A percentile compares a stretch with the other conserved stretches of the same genome.
Evolutionary conservation across 2,797 vertebrate genomes (phyloP).

Genomic region (Diplodus sargus): DNA sequence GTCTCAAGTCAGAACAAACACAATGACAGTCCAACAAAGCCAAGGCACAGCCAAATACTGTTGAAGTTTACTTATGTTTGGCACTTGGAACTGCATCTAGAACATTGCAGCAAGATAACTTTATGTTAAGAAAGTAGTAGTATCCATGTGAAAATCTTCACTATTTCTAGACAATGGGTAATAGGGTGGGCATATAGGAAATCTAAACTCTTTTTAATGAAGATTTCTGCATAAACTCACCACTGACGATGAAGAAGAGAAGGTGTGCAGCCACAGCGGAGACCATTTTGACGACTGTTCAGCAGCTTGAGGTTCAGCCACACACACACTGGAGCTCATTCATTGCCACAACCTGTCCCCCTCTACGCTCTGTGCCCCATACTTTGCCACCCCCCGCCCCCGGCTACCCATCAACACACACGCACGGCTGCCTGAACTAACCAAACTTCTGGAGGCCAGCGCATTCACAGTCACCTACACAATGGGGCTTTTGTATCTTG

Average conservation of each 20-base stretch:
- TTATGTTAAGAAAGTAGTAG: neutral
- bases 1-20: neutral
- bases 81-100: neutral
- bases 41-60: neutral
- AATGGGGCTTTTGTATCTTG: constrained; percentile 77
- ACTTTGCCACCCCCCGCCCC: constrained; percentile 32
- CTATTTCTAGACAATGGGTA: neutral
- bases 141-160: neutral
- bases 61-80: neutral
- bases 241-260: constrained; percentile 65
- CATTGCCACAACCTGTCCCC: constrained; percentile 63
- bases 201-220: neutral
- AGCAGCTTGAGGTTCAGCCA: constrained; percentile 48
- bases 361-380: constrained; percentile 37
- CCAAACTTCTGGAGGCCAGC: constrained; percentile 53
- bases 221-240: constrained; percentile 66
- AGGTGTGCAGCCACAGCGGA: constrained; percentile 57
- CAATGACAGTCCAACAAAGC: neutral
- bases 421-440: constrained; percentile 45
- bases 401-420: neutral
- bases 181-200: neutral
- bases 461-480: constrained; percentile 63
- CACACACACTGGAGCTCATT: constrained; percentile 76
- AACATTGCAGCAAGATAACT: neutral
- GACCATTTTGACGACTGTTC: constrained; percentile 72